These are phyloP conservation scores for Panagrolaimus sp. DNA, from an alignment of 1,140 invertebrate genomes.

Conservation along the genomic window DNA sequence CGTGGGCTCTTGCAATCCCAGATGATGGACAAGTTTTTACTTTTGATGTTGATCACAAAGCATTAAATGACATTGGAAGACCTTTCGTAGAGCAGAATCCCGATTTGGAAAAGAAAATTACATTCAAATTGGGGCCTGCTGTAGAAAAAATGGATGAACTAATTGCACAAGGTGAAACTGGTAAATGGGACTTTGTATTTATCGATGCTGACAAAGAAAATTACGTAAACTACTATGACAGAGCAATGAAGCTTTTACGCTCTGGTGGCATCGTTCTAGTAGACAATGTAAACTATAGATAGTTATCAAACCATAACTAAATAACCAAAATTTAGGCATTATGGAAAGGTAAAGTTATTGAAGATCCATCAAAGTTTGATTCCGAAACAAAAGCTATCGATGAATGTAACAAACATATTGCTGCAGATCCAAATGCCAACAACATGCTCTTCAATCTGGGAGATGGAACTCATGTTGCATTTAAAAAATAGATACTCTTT, in stretches of 20 bases:
- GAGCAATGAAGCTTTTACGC: constrained; percentile 57
- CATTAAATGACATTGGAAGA: constrained; percentile 33
- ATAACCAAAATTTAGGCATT: too few relatives aligned
- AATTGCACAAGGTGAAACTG: constrained; percentile 56
- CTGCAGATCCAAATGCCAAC: background rate
- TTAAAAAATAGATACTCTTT: background rate
- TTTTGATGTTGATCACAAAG: constrained; percentile 57
- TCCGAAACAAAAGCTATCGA: background rate
- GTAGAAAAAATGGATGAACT: constrained; percentile 55
- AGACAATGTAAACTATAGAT: constrained; percentile 56
- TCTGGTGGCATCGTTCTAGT: constrained; percentile 60
- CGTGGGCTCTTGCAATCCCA: constrained; percentile 57
- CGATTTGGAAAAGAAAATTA: constrained; percentile 57
- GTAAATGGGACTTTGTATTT: constrained; percentile 62
- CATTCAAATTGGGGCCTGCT: constrained; percentile 57
- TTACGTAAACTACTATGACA: constrained; percentile 60
- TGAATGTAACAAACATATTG: background rate
- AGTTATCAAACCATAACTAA: background rate
- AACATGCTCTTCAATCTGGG: background rate
- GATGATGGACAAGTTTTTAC: constrained; percentile 58
- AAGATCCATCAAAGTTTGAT: too few relatives aligned
- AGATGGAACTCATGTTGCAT: constrained; percentile 12
- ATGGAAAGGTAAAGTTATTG: too few relatives aligned
- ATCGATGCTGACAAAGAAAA: constrained; percentile 62
- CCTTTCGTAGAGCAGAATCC: constrained; percentile 43